Percentiles rank a stretch among this genome's conserved stretches.
Conservation (phyloP, 1,140 invertebrate species). For the Cylas formicarius region DNA sequence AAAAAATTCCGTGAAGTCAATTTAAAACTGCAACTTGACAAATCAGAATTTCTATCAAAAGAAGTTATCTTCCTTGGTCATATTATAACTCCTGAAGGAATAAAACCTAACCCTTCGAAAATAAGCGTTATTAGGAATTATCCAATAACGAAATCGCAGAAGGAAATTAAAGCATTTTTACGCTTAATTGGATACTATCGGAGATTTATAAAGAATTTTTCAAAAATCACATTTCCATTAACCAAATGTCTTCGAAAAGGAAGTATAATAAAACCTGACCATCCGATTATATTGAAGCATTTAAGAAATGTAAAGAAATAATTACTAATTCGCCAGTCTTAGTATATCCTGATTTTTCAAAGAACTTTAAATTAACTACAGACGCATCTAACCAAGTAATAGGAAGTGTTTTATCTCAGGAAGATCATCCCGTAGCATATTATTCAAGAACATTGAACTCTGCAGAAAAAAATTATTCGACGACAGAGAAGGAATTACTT, state of each 20-base stretch:
- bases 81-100: conserved; percentile 14
- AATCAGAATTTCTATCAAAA: conserved; percentile 32
- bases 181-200: conserved; percentile 22
- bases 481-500: conserved; percentile 32
- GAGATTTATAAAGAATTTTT: conserved; percentile 24
- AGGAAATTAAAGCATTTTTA: conserved; percentile 27
- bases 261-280: no score
- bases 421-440: conserved; percentile 20
- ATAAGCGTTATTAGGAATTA: conserved; percentile 12
- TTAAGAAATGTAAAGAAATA: conserved; percentile 13
- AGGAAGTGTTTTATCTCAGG: conserved; percentile 7
- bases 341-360: conserved; percentile 23
- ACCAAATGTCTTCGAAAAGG: conserved; percentile 1
- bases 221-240: conserved; percentile 4
- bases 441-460: conserved; percentile 28
- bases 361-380: conserved; percentile 27
- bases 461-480: conserved; percentile 29
- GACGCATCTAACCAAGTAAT: conserved; percentile 15
- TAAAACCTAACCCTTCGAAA: conserved; percentile 19
- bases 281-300: no score
- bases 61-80: conserved; percentile 22
- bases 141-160: conserved; percentile 14
- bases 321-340: conserved; percentile 11
- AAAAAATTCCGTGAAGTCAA: conserved; percentile 24
- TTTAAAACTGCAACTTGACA: conserved; percentile 32